Evolutionary conservation across 2,113 vertebrate genomes (phyloP).

Genomic region (Macrotus californicus): DNA sequence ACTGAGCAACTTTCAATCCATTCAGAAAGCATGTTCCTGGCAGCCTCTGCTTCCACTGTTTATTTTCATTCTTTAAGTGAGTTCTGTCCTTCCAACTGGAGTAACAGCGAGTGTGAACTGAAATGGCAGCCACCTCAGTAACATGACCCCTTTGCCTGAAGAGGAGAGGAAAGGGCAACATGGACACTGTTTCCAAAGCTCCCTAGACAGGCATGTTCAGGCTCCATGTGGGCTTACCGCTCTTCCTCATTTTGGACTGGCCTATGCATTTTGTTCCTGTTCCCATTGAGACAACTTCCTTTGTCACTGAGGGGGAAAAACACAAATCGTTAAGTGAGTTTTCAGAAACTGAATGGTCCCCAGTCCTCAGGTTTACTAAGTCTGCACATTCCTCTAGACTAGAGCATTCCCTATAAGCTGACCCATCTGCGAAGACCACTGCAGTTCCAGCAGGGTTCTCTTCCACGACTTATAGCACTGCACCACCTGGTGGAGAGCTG

Average conservation of each 20-base stretch:
- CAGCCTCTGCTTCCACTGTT: not conserved
- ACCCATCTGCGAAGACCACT: not conserved
- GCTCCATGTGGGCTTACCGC: slow-evolving; percentile 78
- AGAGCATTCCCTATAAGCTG: not conserved
- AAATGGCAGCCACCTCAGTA: not conserved
- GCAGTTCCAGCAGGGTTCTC: rapidly evolving
- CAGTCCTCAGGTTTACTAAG: not conserved
- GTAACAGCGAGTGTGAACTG: not conserved
- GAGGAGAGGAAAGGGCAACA: not conserved
- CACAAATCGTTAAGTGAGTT: not conserved
- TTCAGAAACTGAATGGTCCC: not conserved
- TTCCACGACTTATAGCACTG: not conserved
- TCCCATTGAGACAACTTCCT: slow-evolving; percentile 92
- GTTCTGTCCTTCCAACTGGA: not conserved
- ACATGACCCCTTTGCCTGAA: not conserved
- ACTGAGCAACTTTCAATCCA: not conserved
- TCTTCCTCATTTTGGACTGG: slow-evolving; percentile 86
- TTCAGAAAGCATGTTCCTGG: not conserved
- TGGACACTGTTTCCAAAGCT: not conserved
- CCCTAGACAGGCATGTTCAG: not conserved
- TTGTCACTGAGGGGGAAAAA: slow-evolving; percentile 75
- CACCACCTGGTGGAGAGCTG: not conserved
- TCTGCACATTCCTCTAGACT: not conserved
- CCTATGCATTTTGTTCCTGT: slow-evolving; percentile 98
- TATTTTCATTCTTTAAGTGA: not conserved